A percentile compares a stretch with the other conserved stretches of the same genome.
phyloP scores from a whole-genome alignment of 2,113 vertebrate species.

The Callionymus lyra region DNA sequence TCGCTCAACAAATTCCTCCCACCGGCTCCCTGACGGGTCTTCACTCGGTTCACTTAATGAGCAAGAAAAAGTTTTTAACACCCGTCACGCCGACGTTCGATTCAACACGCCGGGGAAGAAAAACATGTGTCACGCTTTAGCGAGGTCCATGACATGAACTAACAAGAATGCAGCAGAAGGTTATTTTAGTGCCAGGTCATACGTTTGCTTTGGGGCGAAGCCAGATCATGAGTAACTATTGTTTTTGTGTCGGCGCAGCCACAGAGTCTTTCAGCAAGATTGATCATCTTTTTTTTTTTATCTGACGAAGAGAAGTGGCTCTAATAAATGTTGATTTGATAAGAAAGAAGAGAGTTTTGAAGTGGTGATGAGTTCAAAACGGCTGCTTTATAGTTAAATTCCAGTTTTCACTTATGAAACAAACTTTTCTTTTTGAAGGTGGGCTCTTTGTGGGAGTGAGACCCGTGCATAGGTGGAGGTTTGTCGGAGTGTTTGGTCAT shows the following conservation, averaged over 20 bases:
- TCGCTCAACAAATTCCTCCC: no score
- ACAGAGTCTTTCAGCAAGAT: no score
- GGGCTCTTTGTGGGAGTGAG: conserved; percentile 9
- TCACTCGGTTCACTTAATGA: no score
- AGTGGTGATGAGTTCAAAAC: conserved; percentile 1
- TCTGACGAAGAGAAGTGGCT: no score
- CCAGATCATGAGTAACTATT: conserved; percentile 3
- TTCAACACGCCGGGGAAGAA: neutral
- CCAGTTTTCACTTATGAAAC: conserved; percentile 2
- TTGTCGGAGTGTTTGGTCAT: conserved; percentile 49
- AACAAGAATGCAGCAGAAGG: conserved; percentile 31
- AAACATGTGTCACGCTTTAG: conserved; percentile 16
- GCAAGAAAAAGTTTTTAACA: no score
- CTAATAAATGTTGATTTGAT: neutral
- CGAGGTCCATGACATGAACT: conserved; percentile 23
- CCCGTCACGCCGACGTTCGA: no score
- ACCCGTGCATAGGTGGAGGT: conserved; percentile 28
- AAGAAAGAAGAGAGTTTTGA: neutral
- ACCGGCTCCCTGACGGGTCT: no score
- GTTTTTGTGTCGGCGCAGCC: conserved; percentile 3
- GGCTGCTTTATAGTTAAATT: conserved; percentile 3
- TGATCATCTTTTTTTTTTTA: no score
- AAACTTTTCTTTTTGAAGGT: conserved; percentile 7
- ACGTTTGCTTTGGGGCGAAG: conserved; percentile 9
- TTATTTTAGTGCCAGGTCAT: conserved; percentile 28